These are phyloP conservation scores for Callosobruchus maculatus DNA, from an alignment of 2,888 invertebrate species.

Conservation along the genomic window DNA sequence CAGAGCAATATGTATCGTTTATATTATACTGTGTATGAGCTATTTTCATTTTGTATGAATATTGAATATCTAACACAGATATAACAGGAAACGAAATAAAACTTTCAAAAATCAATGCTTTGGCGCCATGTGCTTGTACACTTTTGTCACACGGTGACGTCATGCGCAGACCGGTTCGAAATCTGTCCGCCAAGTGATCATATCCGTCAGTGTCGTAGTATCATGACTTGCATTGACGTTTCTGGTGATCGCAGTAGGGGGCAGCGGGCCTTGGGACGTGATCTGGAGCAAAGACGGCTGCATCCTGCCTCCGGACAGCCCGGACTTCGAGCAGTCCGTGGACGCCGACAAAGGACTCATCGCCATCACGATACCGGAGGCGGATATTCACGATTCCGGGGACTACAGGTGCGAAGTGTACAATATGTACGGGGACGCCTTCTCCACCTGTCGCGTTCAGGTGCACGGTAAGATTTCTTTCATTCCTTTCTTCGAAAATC, in stretches of 20 bases:
- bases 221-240: neutral
- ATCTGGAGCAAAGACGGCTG: slow-evolving; percentile 66
- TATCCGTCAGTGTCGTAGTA: too few species aligned
- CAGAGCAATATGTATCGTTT: too few species aligned
- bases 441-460: slow-evolving; percentile 51
- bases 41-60: too few species aligned
- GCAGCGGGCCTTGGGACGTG: slow-evolving; percentile 56
- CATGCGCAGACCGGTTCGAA: too few species aligned
- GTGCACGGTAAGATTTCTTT: slow-evolving; percentile 49
- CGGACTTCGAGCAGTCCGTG: slow-evolving; percentile 55
- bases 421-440: slow-evolving; percentile 59
- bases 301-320: slow-evolving; percentile 56
- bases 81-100: too few species aligned
- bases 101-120: too few species aligned
- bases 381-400: slow-evolving; percentile 63
- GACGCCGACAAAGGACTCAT: slow-evolving; percentile 55
- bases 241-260: slow-evolving; percentile 24
- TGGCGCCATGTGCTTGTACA: too few species aligned
- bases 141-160: too few species aligned
- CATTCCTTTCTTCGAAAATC: neutral
- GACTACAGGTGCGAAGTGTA: slow-evolving; percentile 64
- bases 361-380: slow-evolving; percentile 57
- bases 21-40: too few species aligned
- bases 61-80: too few species aligned
- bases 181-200: too few species aligned